phyloP scores from a whole-genome alignment of 2,888 invertebrate species.

The Amphimallon solstitiale region DNA sequence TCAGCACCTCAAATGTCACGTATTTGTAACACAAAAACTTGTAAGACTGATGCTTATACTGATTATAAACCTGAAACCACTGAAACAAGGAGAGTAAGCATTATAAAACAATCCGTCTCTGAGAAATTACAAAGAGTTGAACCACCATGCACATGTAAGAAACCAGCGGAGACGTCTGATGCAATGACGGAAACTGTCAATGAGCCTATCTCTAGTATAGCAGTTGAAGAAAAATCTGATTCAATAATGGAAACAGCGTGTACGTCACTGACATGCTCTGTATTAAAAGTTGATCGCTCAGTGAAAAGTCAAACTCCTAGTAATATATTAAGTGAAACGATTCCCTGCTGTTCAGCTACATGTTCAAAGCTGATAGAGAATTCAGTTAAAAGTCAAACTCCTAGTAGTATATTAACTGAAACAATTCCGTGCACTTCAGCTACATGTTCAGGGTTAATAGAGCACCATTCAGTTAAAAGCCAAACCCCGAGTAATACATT shows the following conservation, averaged over 20 bases:
- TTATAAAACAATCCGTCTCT: no score
- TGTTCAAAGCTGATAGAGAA: no score
- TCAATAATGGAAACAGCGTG: slow-evolving; percentile 3
- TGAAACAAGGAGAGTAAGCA: no score
- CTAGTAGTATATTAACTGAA: no score
- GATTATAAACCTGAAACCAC: background rate
- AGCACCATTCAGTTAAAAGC: no score
- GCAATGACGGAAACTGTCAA: no score
- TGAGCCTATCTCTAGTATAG: background rate
- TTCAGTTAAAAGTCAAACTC: no score
- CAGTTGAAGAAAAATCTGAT: background rate
- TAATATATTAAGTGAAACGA: no score
- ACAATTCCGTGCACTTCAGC: no score
- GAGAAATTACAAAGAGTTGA: background rate
- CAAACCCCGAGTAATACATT: no score
- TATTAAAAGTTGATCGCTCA: background rate
- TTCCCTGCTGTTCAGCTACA: no score
- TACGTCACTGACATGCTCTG: background rate
- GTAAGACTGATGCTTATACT: background rate
- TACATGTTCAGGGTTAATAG: no score
- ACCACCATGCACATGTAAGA: background rate
- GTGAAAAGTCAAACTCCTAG: background rate
- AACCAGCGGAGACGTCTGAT: background rate
- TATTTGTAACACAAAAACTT: background rate
- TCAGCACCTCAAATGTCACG: slow-evolving; percentile 3